Conservation (phyloP, 2,797 vertebrate genomes). For the Enteromius argenteus region DNA sequence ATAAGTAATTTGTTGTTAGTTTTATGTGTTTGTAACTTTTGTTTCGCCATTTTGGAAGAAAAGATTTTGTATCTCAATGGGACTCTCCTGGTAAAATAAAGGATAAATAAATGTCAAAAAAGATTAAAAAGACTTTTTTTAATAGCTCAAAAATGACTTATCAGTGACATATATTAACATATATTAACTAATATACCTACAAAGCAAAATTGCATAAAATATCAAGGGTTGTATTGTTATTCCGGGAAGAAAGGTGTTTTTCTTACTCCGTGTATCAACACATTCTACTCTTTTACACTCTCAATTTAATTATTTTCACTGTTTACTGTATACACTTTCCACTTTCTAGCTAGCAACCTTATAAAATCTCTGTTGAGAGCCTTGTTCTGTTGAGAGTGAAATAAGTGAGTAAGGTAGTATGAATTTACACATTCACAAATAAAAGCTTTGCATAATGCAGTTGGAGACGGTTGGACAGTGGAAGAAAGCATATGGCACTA, state of each 20-base stretch:
- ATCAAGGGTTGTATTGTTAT: neutral
- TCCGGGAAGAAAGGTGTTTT: neutral
- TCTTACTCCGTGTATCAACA: neutral
- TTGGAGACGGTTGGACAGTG: slow-evolving; percentile 10
- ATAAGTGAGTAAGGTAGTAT: neutral
- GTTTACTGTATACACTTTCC: neutral
- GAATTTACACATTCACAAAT: slow-evolving; percentile 23
- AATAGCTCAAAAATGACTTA: neutral
- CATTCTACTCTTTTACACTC: neutral
- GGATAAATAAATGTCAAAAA: no score
- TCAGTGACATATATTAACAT: neutral
- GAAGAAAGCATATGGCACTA: slow-evolving; percentile 52
- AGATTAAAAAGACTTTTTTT: no score
- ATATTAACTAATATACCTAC: neutral
- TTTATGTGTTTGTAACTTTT: no score
- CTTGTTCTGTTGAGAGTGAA: neutral
- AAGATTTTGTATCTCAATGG: no score
- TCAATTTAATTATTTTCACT: neutral
- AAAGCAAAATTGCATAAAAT: neutral
- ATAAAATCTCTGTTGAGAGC: neutral
- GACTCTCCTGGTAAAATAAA: no score
- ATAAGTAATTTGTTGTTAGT: no score
- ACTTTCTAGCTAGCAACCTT: neutral
- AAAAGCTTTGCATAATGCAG: slow-evolving; percentile 36
- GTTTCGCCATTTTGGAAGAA: no score